phyloP scores from a whole-genome alignment of 1,140 invertebrate genomes.

The Drosophila murphyi region DNA sequence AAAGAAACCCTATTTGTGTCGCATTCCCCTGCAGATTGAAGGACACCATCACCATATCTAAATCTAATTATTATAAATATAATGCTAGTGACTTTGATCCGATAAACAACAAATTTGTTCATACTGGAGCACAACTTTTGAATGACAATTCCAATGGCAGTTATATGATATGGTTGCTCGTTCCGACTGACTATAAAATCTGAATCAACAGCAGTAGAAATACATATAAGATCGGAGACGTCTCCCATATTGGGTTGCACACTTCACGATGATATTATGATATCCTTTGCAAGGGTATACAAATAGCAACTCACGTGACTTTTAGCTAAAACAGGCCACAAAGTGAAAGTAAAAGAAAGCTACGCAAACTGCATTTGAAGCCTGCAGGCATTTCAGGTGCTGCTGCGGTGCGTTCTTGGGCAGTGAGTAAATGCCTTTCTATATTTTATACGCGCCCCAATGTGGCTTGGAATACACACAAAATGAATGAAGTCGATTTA shows the following conservation, averaged over 20 bases:
- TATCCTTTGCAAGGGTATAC: not conserved
- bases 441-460: constrained; percentile 24
- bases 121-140: too few species aligned
- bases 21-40: not conserved
- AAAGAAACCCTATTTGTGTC: not conserved
- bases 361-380: constrained; percentile 46
- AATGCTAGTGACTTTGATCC: too few species aligned
- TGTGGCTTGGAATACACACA: constrained; percentile 43
- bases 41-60: too few species aligned
- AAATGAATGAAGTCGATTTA: constrained; percentile 44
- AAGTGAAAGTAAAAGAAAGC: constrained; percentile 43
- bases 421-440: constrained; percentile 9
- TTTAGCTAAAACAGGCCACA: constrained; percentile 19
- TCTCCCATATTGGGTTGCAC: not conserved
- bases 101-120: too few species aligned
- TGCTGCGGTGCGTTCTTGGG: not conserved
- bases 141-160: too few species aligned
- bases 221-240: not conserved
- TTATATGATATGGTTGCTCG: too few species aligned
- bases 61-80: too few species aligned
- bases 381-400: constrained; percentile 8
- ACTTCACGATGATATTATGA: not conserved
- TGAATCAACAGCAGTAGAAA: too few species aligned
- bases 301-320: not conserved
- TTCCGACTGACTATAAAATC: too few species aligned